These are phyloP conservation scores for Macrotus californicus DNA, from an alignment of 2,113 vertebrate genomes.

Conservation along the genomic window DNA sequence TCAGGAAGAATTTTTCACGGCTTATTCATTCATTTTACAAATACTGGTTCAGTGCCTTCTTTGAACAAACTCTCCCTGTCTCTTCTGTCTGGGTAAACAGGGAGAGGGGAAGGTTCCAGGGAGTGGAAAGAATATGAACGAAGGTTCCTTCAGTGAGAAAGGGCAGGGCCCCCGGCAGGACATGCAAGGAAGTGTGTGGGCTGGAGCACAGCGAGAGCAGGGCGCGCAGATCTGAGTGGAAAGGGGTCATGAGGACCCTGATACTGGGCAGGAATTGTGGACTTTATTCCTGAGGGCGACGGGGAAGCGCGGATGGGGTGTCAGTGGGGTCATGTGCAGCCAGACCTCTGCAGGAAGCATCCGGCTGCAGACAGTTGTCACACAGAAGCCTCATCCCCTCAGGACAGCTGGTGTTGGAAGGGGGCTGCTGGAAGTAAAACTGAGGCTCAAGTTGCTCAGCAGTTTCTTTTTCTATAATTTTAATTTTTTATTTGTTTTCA, in stretches of 20 bases:
- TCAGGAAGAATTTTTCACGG: background rate
- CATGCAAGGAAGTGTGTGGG: background rate
- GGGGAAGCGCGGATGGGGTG: background rate
- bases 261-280: background rate
- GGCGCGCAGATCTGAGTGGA: background rate
- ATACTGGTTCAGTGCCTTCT: background rate
- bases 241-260: accelerated
- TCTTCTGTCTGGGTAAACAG: background rate
- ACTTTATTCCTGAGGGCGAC: background rate
- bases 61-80: background rate
- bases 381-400: background rate
- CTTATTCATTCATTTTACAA: background rate
- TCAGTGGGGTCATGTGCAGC: too few species aligned
- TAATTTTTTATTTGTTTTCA: too few species aligned
- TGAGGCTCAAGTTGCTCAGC: background rate
- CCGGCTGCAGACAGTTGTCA: background rate
- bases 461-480: too few species aligned
- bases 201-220: too few species aligned
- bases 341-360: too few species aligned
- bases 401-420: background rate
- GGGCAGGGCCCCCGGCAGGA: accelerated
- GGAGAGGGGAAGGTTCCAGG: background rate
- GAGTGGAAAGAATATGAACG: background rate
- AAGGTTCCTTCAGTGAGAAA: background rate
- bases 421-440: background rate